A percentile compares a stretch with the other conserved stretches of the same genome.
phyloP scores from a whole-genome alignment of 2,797 vertebrate species.

The Enteromius viviparus region DNA sequence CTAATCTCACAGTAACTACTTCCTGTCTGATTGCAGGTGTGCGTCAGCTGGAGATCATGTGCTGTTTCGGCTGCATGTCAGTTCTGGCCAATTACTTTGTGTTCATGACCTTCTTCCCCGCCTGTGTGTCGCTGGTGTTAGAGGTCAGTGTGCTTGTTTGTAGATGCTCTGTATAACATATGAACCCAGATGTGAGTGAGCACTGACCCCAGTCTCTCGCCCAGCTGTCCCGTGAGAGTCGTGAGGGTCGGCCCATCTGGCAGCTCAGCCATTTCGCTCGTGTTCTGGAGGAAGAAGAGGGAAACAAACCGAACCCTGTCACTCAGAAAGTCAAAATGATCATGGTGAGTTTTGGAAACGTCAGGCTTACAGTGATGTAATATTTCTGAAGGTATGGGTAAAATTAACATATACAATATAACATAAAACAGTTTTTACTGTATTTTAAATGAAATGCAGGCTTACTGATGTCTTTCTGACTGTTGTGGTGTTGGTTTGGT shows the following conservation, averaged over 20 bases:
- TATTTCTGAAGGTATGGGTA: background rate
- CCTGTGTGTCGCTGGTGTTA: conserved; percentile 93
- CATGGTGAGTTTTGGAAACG: conserved; percentile 80
- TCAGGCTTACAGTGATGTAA: too few species aligned
- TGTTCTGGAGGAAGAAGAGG: conserved; percentile 94
- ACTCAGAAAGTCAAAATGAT: conserved; percentile 97
- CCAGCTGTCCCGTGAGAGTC: conserved; percentile 92
- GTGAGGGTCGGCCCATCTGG: conserved; percentile 95
- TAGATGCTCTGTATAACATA: background rate
- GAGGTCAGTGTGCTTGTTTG: conserved; percentile 82
- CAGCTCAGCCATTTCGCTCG: conserved; percentile 94
- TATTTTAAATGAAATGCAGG: background rate
- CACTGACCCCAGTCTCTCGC: background rate
- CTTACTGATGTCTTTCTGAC: background rate
- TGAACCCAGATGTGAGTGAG: conserved; percentile 76
- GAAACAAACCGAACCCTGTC: conserved; percentile 98
- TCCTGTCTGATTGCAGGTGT: conserved; percentile 79
- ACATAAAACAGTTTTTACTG: background rate
- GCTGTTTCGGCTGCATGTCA: conserved; percentile 97
- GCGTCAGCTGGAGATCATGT: conserved; percentile 96
- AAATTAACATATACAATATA: too few species aligned
- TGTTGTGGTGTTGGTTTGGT: background rate
- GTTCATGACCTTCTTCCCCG: conserved; percentile 99
- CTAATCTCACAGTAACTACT: background rate
- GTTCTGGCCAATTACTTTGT: conserved; percentile 98